Evolutionary conservation across 30 jellyfish, hydroid and myxozoan species (phyloP).

Genomic region (Turritopsis rubra): DNA sequence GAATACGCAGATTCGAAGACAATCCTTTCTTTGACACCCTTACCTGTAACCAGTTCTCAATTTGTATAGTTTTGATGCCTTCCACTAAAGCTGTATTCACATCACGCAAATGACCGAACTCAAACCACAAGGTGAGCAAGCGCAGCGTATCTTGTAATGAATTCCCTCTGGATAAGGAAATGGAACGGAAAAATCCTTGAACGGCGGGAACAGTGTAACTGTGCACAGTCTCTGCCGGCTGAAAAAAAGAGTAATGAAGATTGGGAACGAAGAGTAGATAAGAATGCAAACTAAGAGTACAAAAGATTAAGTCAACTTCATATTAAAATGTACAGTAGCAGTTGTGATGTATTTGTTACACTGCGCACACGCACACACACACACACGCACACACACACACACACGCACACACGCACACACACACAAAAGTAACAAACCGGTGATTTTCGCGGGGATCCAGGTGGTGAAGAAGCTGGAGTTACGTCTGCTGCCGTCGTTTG

Average conservation of each 20-base stretch:
- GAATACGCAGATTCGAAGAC: background rate
- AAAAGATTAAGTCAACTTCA: too few relatives aligned
- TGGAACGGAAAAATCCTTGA: slow-evolving; percentile 87
- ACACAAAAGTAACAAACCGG: slow-evolving; percentile 29
- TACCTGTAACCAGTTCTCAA: slow-evolving; percentile 99
- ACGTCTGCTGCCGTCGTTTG: slow-evolving; percentile 45
- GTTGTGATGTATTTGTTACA: too few relatives aligned
- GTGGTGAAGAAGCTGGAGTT: slow-evolving; percentile 66
- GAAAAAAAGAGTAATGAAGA: background rate
- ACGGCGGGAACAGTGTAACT: slow-evolving; percentile 96
- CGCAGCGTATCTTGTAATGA: slow-evolving; percentile 93
- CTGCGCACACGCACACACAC: background rate
- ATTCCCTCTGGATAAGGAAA: slow-evolving; percentile 67
- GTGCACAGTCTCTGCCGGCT: slow-evolving; percentile 61
- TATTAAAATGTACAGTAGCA: background rate
- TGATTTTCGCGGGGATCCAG: slow-evolving; percentile 69
- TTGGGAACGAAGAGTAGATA: too few relatives aligned
- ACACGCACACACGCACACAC: background rate
- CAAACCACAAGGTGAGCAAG: slow-evolving; percentile 95
- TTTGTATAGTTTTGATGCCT: slow-evolving; percentile 81
- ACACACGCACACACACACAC: background rate
- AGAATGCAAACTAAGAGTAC: too few relatives aligned
- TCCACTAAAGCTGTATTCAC: slow-evolving; percentile 87
- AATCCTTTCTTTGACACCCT: background rate
- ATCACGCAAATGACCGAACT: slow-evolving; percentile 77